Base-by-base conservation (phyloP, 2,797 vertebrate species). In the Coendou prehensilis region DNA sequence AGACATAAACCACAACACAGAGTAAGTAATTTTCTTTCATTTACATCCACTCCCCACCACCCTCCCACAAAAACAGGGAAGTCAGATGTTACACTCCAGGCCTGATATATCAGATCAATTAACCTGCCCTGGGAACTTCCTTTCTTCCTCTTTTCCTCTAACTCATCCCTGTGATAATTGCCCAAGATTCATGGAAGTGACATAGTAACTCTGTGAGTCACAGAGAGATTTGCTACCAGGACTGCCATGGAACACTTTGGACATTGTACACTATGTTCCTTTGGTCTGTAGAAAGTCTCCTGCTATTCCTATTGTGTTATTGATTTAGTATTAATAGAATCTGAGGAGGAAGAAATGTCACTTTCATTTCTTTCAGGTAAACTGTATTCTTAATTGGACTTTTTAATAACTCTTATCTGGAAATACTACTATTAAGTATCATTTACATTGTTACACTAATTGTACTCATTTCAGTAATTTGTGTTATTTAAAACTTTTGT, bases 361-460 rank as follows among this genome's bases (percentile, higher is more conserved):
- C 52, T 93, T 80, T 30, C 4, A 18, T 37, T 93, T 73, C 37
- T 73, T 93, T 86, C 50, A 67, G 54, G 4, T 63, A 56, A 52
- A 52, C 41, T 82, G 2, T 13, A 41, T 75, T 93, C 56, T 94
- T 85, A 85, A 64, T 69, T 76, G 26, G 5, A 47, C 8, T 14
- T 78, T 93, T 96, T 87, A 85, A 26, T 91, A 67, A 67, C 20
- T 64, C 28, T 81, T 83, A 47, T 33, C 5, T 82, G 63, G 14
- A 85, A 87, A 85, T 86, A 64, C 63, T 85, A 56, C 1, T 67
- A 22, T 76, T 91, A 75, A 85, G 2, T 52, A 15, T 7, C 13
- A 2, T 59, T 79, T 82, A 79, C 7, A 30, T 33, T 69, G 20
- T 90, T 93, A 61, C 0, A 9, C 20, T 73, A 11, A 78, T 59